Conservation (phyloP, 2,113 vertebrate species). For the Urocolius indicus region DNA sequence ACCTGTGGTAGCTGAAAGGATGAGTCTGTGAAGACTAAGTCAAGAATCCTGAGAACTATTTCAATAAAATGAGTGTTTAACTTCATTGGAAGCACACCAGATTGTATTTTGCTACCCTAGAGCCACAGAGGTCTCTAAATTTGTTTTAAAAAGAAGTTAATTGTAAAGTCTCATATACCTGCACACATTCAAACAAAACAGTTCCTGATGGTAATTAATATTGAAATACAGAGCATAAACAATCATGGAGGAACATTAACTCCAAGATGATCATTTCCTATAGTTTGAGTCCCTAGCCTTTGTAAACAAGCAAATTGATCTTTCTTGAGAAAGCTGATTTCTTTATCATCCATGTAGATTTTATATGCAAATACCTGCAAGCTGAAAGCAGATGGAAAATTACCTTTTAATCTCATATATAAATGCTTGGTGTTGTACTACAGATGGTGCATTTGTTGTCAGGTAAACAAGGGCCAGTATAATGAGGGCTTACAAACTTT, state of each 20-base stretch:
- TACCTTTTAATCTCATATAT: slow-evolving; percentile 1
- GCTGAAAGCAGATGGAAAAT: not conserved
- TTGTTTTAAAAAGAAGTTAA: not conserved
- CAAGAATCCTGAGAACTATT: not conserved
- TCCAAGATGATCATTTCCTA: not conserved
- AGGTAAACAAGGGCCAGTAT: not conserved
- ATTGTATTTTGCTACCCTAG: not conserved
- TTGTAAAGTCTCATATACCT: not conserved
- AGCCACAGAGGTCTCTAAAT: not conserved
- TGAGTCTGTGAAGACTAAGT: not conserved
- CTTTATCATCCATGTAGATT: not conserved
- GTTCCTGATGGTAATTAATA: not conserved
- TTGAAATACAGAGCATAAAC: not conserved
- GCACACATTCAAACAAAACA: not conserved
- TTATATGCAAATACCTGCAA: slow-evolving; percentile 16
- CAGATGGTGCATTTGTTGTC: not conserved
- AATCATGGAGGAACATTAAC: not conserved
- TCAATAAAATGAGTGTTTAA: not conserved
- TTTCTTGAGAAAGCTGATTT: not conserved
- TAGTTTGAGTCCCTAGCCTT: not conserved
- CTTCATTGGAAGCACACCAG: not conserved
- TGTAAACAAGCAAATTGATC: not conserved
- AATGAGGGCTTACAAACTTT: not conserved
- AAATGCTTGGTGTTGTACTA: not conserved
- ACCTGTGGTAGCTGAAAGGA: not conserved